Percentiles rank a stretch among this genome's conserved stretches.
phyloP scores from a whole-genome alignment of 2,113 vertebrate species.

The Pristiophorus japonicus region DNA sequence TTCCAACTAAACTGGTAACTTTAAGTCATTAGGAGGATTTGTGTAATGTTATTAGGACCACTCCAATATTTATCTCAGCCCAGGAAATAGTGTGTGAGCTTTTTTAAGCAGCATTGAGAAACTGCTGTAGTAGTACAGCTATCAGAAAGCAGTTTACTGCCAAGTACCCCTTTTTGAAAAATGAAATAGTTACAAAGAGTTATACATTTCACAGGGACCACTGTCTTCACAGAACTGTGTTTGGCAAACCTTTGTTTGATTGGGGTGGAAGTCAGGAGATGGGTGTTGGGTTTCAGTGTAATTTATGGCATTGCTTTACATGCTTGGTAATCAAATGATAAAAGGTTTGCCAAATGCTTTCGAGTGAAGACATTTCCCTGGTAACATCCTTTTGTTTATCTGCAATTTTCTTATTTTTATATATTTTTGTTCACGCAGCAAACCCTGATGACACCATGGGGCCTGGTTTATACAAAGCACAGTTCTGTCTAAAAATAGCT shows the following conservation, averaged over 20 bases:
- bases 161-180: neutral
- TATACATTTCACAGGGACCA: neutral
- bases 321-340: neutral
- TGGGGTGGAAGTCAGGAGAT: neutral
- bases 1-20: neutral
- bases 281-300: neutral
- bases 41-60: neutral
- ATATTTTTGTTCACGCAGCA: neutral
- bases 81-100: neutral
- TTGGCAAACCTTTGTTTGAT: neutral
- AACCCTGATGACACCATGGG: neutral
- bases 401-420: neutral
- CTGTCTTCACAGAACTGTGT: neutral
- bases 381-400: neutral
- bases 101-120: neutral
- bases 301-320: neutral
- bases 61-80: neutral
- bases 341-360: neutral
- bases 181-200: neutral
- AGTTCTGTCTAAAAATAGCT: neutral
- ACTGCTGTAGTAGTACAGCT: neutral
- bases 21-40: neutral
- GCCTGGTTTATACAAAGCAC: neutral
- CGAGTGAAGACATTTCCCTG: neutral
- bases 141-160: neutral